Evolutionary conservation across 2,888 invertebrate genomes (phyloP), one percentile per base, ranked within the genome.

Genomic region (Nymphalis urticae): DNA sequence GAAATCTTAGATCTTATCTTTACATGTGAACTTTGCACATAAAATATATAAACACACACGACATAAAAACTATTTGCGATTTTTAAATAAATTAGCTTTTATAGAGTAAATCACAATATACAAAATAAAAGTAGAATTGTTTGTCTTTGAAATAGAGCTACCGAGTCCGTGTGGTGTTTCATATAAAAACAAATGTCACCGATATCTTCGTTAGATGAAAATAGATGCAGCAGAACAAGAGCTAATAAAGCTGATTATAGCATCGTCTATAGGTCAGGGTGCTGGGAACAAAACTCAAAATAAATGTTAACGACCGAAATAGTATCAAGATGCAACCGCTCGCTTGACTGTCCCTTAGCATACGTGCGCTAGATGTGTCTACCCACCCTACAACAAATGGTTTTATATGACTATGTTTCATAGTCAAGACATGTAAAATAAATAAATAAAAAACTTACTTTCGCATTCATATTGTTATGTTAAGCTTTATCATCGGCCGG

Each of bases 201-300:
- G 8, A 7, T 56, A 56, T 32, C 54, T 17, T 8, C 27, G 54
- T 32, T 9, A 42, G 13, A 54, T 62, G 50, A 24, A 82, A 83
- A 86, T 85, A 85, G 80, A 77, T 73, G 70, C 79, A 73, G 78
- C 82, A 82, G 85, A 82, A 82, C 62, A 68, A 75, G 75, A 79
- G 75, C 73, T 73, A 80, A 81, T 75, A 79, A 83, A 79, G 83
- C 81, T 80, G 84, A 85, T 84, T 84, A 86, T 86, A 85, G 83
- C 81, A 77, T 81, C 82, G 82, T 78, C 85, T 89, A 81, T 91
- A 84, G 89, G 90, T 90, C 88, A 90, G 82, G 84, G 87, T 78
- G 85, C 85, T 84, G 82, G 80, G 83, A 81, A 79, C 78, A 76
- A 42, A 75, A 82, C 84, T 82, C 80, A 75, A 88, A 89, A 89